Percentiles rank a stretch among this genome's conserved stretches.
Evolutionary conservation across 2,888 invertebrate species (phyloP).

Genomic region (Heliconius ismenius): DNA sequence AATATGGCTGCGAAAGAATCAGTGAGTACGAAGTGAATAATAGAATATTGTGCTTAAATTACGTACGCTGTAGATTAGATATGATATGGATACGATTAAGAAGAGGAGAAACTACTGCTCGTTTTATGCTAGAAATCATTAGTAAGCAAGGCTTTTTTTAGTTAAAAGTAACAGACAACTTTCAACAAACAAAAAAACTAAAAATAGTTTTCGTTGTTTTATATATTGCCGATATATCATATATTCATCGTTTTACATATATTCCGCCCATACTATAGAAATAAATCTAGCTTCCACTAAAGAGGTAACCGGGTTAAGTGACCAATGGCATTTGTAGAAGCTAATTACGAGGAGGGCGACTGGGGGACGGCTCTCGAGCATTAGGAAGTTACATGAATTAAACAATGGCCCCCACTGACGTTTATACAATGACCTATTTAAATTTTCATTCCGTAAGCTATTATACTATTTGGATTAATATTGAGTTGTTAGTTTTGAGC

Average conservation of each 20-base stretch:
- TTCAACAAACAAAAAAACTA: background rate
- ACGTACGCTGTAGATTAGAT: too few species aligned
- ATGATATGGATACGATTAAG: too few species aligned
- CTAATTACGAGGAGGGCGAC: slow-evolving; percentile 29
- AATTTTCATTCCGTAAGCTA: slow-evolving; percentile 8
- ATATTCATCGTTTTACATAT: too few species aligned
- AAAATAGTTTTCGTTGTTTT: too few species aligned
- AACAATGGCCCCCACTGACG: slow-evolving; percentile 34
- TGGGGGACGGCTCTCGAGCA: slow-evolving; percentile 25
- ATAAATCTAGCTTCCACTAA: background rate
- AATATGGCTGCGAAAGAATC: too few species aligned
- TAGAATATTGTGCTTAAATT: too few species aligned
- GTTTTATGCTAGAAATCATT: too few species aligned
- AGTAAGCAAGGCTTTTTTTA: too few species aligned
- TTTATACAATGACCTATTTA: slow-evolving; percentile 33
- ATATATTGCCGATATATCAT: too few species aligned
- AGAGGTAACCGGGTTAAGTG: slow-evolving; percentile 17
- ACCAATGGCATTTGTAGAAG: slow-evolving; percentile 27
- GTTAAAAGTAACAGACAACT: background rate
- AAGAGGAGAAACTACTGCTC: too few species aligned
- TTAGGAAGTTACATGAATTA: slow-evolving; percentile 36
- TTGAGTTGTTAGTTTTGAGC: background rate
- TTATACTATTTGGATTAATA: slow-evolving; percentile 5
- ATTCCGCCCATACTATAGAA: too few species aligned
- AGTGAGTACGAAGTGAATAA: too few species aligned